Base-by-base conservation (phyloP, 1,140 invertebrate species). In the Conopomorpha cramerella region DNA sequence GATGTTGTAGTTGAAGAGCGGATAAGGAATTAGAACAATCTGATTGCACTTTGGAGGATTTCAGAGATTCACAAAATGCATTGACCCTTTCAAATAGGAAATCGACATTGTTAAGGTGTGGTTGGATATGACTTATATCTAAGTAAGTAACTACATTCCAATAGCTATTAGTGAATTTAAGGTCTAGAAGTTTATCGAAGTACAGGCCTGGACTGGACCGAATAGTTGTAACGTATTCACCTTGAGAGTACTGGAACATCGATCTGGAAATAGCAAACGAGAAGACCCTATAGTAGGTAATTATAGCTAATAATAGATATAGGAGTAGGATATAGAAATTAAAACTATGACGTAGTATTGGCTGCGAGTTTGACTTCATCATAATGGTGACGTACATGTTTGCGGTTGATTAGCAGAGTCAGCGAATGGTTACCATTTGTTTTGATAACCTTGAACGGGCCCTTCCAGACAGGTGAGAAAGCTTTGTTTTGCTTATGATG, bases 51-150 rank as follows among this genome's bases (percentile, higher is more conserved):
- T 33, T 33, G 8, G 2, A 16, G 10, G 31, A 33, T 2, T 2
- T 7, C 2, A 4, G 19, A 16, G 31, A 8, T 10, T 16, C 19
- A 16, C 31, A 33, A 16, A 17, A 33, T 16, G 10, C 10, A 2
- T 8, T 16, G 8, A 33, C 8, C 19, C 19, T 16, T 10, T 16
- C 13, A 12, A 33, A 33, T 17, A 33, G 19, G 3, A 16, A 19
- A 18, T 33, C 15, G 10, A 33, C 17, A 7, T 33, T 33, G 4
- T 33, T 8, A 8, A 33, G 11, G 3, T 33, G 16, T 3, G 31
- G 31, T 17, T 33, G 15, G 19, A 33, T 33, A 19, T 33, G 31
- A n/a, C 31, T 33, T 18, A 33, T 19, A 17, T 33, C 31, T 18
- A 33, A 11, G n/a, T 3, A 33, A n/a, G 31, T 19, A 3, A 33